phyloP scores from a whole-genome alignment of 2,113 vertebrate genomes.

The Spilogale gracilis region DNA sequence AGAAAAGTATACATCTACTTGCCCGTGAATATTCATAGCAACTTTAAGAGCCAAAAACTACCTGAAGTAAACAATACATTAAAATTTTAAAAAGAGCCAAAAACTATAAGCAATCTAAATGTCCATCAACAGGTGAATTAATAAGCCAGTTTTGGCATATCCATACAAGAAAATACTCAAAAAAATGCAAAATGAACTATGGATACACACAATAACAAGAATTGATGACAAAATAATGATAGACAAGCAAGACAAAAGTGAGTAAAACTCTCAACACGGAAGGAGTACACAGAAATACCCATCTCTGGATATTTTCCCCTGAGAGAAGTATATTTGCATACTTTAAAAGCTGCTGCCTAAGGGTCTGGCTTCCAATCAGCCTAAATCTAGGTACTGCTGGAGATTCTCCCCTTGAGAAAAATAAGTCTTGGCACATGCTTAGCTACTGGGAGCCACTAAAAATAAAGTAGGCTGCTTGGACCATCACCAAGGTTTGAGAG shows the following conservation, averaged over 20 bases:
- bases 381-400: not conserved
- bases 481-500: not conserved
- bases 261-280: not conserved
- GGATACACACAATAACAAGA: not conserved
- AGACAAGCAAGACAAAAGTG: not conserved
- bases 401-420: not conserved
- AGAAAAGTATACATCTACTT: not conserved
- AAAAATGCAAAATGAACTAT: not conserved
- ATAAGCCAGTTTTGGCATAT: not conserved
- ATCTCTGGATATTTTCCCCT: not conserved
- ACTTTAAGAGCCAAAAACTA: not conserved
- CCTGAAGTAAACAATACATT: too few relatives aligned
- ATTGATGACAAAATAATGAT: not conserved
- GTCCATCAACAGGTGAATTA: not conserved
- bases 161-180: not conserved
- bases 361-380: not conserved
- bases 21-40: not conserved
- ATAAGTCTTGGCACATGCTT: not conserved
- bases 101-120: constrained; percentile 14
- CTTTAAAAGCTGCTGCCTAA: not conserved
- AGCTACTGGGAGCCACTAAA: not conserved
- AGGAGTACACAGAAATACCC: not conserved
- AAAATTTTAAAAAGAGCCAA: not conserved
- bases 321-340: not conserved
- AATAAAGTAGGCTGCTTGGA: not conserved